Evolutionary conservation across 2,888 invertebrate species (phyloP).

Genomic region (Malachius bipustulatus): DNA sequence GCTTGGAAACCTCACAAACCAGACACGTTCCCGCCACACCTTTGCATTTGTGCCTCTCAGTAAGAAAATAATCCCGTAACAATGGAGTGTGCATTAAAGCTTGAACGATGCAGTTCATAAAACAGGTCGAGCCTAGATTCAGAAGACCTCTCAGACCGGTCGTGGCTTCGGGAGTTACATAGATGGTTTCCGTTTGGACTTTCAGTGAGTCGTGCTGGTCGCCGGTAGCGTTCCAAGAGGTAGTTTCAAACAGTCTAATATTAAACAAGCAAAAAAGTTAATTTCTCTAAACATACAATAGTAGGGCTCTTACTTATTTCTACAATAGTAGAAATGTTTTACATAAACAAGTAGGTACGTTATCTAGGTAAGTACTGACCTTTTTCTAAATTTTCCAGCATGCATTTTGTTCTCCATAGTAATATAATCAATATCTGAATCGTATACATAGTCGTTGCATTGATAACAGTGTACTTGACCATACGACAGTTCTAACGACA

Average conservation of each 20-base stretch:
- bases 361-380: constrained; percentile 18
- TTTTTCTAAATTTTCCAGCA: constrained; percentile 30
- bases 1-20: constrained; percentile 88
- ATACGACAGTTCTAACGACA: constrained; percentile 78
- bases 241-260: constrained; percentile 40
- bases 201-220: constrained; percentile 65
- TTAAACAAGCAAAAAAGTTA: constrained; percentile 6
- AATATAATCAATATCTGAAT: constrained; percentile 31
- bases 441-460: constrained; percentile 86
- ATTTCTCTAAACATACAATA: constrained; percentile 6
- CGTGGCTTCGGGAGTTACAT: constrained; percentile 69
- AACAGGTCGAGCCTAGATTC: constrained; percentile 95
- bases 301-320: too few relatives aligned
- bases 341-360: not conserved
- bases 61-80: constrained; percentile 87
- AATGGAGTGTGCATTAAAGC: constrained; percentile 91
- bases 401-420: constrained; percentile 31
- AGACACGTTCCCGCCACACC: constrained; percentile 63
- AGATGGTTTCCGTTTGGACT: constrained; percentile 63
- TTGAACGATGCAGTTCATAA: constrained; percentile 97
- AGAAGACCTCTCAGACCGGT: constrained; percentile 87
- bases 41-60: constrained; percentile 85
- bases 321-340: too few relatives aligned
- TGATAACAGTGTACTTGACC: constrained; percentile 82
- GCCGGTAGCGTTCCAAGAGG: constrained; percentile 68